Evolutionary conservation across 2,888 invertebrate genomes (phyloP).

Genomic region (Dorcus parallelipipedus): DNA sequence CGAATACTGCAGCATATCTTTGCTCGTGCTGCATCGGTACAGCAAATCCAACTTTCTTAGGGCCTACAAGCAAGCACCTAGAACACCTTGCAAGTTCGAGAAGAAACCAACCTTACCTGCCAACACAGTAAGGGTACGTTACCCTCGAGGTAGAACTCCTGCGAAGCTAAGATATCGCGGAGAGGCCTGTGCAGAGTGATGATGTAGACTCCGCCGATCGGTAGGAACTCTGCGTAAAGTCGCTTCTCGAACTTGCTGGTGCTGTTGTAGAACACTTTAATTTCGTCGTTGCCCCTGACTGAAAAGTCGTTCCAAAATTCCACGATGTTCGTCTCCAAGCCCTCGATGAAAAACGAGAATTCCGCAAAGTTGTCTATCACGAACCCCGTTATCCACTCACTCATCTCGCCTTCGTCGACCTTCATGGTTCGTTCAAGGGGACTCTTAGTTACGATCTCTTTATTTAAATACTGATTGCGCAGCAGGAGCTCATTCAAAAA

Average conservation of each 20-base stretch:
- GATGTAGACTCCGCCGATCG: constrained; percentile 30
- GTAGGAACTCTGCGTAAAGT: constrained; percentile 33
- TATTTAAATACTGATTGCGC: constrained; percentile 24
- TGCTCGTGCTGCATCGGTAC: constrained; percentile 30
- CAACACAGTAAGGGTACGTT: constrained; percentile 36
- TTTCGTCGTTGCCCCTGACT: constrained; percentile 6
- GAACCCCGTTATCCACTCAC: constrained; percentile 26
- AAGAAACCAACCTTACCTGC: constrained; percentile 25
- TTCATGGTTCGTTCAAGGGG: constrained; percentile 7
- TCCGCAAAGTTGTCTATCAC: constrained; percentile 22
- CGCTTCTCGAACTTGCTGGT: constrained; percentile 37
- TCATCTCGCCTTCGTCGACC: not conserved
- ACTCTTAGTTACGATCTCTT: constrained; percentile 22
- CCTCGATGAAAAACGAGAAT: constrained; percentile 27
- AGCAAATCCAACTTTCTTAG: constrained; percentile 37
- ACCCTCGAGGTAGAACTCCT: constrained; percentile 34
- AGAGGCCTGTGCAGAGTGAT: constrained; percentile 35
- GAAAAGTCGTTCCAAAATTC: constrained; percentile 19
- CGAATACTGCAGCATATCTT: constrained; percentile 33
- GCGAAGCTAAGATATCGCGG: constrained; percentile 31
- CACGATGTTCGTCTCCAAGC: constrained; percentile 14
- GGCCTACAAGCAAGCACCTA: constrained; percentile 32
- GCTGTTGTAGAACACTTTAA: constrained; percentile 37
- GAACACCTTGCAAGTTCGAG: not conserved
- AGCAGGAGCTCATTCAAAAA: constrained; percentile 23